A percentile compares a stretch with the other conserved stretches of the same genome.
phyloP scores from a whole-genome alignment of 1,140 invertebrate genomes.

The Asobara japonica region DNA sequence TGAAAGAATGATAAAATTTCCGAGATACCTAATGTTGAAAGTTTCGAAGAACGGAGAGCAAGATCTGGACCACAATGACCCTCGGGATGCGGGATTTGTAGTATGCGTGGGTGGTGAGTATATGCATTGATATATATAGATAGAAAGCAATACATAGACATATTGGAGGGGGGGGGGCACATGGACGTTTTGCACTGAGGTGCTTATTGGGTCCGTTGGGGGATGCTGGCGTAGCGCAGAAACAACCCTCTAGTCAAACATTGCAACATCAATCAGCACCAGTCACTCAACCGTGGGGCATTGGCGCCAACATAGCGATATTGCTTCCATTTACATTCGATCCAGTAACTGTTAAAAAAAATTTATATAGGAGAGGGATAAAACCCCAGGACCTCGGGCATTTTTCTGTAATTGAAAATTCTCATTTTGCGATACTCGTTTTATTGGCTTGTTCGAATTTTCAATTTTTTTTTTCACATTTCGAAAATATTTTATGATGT shows the following conservation, averaged over 20 bases:
- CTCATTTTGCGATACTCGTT: neutral
- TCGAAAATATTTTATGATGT: too few relatives aligned
- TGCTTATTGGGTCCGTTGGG: conserved; percentile 65
- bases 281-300: conserved; percentile 62
- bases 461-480: neutral
- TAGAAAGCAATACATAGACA: conserved; percentile 27
- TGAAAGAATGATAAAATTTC: neutral
- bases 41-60: conserved; percentile 53
- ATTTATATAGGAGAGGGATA: neutral
- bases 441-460: neutral
- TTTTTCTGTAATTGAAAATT: conserved; percentile 20
- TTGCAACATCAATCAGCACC: conserved; percentile 67
- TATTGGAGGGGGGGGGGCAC: neutral
- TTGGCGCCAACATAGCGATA: conserved; percentile 64
- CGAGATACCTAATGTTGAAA: too few relatives aligned
- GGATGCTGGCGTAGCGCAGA: conserved; percentile 56
- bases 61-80: conserved; percentile 35
- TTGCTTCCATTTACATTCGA: conserved; percentile 58
- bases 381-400: neutral
- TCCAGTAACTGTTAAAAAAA: conserved; percentile 31
- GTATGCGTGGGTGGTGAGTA: conserved; percentile 22
- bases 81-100: conserved; percentile 14
- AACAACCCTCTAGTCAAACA: conserved; percentile 68
- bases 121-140: conserved; percentile 18
- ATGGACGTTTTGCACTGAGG: conserved; percentile 48